phyloP scores from a whole-genome alignment of 2,888 invertebrate genomes.

The Tuberolachnus salignus region DNA sequence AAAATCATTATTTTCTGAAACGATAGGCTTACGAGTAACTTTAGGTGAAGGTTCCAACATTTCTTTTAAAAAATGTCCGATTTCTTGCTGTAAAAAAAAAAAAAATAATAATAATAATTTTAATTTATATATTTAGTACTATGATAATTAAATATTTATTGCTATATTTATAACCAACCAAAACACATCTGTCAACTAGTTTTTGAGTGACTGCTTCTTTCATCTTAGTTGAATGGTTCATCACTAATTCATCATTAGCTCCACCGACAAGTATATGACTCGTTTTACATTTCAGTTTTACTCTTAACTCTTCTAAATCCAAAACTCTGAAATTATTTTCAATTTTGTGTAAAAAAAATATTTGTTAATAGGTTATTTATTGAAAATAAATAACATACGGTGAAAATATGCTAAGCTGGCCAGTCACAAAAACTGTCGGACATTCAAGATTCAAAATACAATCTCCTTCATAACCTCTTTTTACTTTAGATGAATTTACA shows the following conservation, averaged over 20 bases:
- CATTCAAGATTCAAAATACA: constrained; percentile 73
- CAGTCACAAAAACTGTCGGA: constrained; percentile 79
- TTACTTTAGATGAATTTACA: constrained; percentile 73
- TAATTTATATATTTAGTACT: not conserved
- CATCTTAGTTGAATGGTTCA: constrained; percentile 73
- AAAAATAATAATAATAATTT: constrained; percentile 17
- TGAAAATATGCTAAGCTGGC: constrained; percentile 73
- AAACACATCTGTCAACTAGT: constrained; percentile 78
- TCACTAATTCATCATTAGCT: constrained; percentile 76
- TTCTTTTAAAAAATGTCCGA: constrained; percentile 70
- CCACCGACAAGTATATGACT: constrained; percentile 79
- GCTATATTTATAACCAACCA: constrained; percentile 63
- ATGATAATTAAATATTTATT: constrained; percentile 5
- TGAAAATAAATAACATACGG: constrained; percentile 63
- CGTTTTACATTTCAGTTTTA: constrained; percentile 77
- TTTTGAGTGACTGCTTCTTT: constrained; percentile 79
- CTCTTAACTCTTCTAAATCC: constrained; percentile 78
- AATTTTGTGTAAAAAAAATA: constrained; percentile 4
- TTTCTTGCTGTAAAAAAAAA: constrained; percentile 66
- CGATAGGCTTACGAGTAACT: constrained; percentile 37
- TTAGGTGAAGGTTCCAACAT: constrained; percentile 65
- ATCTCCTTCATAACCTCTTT: constrained; percentile 78
- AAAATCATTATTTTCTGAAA: constrained; percentile 36
- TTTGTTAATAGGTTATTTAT: not conserved
- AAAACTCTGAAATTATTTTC: constrained; percentile 67